Evolutionary conservation across 2,113 vertebrate genomes (phyloP).

Genomic region (Furnarius figulus): DNA sequence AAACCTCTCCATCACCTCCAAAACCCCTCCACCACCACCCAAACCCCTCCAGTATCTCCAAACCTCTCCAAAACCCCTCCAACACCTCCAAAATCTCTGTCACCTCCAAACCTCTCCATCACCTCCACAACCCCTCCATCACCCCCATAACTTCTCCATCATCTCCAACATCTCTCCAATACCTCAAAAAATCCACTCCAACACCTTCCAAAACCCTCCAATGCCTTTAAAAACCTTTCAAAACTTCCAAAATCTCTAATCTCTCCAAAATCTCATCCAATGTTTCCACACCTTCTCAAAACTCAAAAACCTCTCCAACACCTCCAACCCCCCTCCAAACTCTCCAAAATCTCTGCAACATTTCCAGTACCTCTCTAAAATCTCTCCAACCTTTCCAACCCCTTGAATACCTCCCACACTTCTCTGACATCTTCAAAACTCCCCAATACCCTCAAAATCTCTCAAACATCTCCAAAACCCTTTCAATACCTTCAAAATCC

Average conservation of each 20-base stretch:
- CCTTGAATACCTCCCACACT: background rate
- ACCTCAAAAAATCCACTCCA: background rate
- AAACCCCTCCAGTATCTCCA: too few species aligned
- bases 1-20: background rate
- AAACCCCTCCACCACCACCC: background rate
- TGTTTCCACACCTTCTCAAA: too few species aligned
- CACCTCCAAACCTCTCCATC: background rate
- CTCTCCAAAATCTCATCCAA: background rate
- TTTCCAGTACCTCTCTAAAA: background rate
- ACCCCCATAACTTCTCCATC: background rate
- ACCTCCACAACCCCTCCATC: background rate
- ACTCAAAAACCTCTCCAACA: too few species aligned
- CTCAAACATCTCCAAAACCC: background rate
- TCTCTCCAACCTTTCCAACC: background rate
- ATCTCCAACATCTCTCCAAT: background rate
- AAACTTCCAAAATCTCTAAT: background rate
- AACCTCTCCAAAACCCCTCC: background rate
- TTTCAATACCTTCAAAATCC: background rate
- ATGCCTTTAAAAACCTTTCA: background rate
- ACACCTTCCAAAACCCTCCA: background rate
- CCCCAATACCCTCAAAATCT: background rate
- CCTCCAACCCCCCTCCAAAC: too few species aligned
- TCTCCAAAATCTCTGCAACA: background rate
- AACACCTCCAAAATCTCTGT: too few species aligned
- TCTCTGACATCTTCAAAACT: too few species aligned